Evolutionary conservation across 2,888 invertebrate genomes (phyloP).

Genomic region (Mythimna impura): DNA sequence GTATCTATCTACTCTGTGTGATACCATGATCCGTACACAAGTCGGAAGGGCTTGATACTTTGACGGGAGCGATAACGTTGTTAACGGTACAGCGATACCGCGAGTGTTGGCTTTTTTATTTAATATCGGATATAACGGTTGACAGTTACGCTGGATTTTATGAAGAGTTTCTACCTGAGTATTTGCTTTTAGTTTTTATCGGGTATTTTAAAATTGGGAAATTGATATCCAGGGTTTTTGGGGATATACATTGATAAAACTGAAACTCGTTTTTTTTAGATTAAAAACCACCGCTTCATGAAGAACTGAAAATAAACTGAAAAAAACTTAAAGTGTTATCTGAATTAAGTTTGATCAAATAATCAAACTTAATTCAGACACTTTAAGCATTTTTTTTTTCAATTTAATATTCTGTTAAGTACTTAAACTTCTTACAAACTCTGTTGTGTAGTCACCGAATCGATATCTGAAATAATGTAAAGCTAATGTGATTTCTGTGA

Average conservation of each 20-base stretch:
- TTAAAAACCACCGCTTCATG: too few relatives aligned
- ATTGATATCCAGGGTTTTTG: background rate
- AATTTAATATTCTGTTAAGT: too few relatives aligned
- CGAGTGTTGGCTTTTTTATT: slow-evolving; percentile 41
- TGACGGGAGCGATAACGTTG: slow-evolving; percentile 57
- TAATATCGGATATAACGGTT: slow-evolving; percentile 30
- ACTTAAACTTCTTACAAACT: too few relatives aligned
- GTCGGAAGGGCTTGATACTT: slow-evolving; percentile 64
- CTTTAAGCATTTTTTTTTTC: too few relatives aligned
- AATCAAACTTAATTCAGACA: too few relatives aligned
- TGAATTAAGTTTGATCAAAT: too few relatives aligned
- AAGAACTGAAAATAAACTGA: too few relatives aligned
- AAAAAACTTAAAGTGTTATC: too few relatives aligned
- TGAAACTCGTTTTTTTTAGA: background rate
- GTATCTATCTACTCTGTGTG: background rate
- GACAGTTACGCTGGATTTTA: slow-evolving; percentile 32
- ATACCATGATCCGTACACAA: slow-evolving; percentile 48
- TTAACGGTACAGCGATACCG: slow-evolving; percentile 52
- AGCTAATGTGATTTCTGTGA: too few relatives aligned
- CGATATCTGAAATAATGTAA: too few relatives aligned
- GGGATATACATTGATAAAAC: background rate
- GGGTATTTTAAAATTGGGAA: background rate
- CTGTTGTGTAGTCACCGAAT: too few relatives aligned
- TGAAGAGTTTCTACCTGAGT: slow-evolving; percentile 19
- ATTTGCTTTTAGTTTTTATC: slow-evolving; percentile 20